phyloP scores from a whole-genome alignment of 2,113 vertebrate genomes.

The Mungos mungo region DNA sequence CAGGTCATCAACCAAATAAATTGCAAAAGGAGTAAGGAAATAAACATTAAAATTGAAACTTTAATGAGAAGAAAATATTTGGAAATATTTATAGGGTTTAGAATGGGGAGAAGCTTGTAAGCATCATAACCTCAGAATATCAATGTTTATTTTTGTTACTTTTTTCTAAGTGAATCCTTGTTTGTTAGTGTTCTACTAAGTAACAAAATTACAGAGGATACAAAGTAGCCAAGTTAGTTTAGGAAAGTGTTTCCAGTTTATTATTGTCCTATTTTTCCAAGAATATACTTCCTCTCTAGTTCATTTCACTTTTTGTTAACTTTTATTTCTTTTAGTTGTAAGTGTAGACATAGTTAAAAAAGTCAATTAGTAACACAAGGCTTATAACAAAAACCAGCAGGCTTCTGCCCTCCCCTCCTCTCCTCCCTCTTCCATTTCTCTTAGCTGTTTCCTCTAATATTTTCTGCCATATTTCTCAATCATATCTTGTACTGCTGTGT shows the following conservation, averaged over 20 bases:
- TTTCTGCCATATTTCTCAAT: background rate
- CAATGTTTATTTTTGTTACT: background rate
- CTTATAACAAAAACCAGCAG: background rate
- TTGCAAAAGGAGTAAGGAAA: constrained; percentile 4
- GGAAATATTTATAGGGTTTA: background rate
- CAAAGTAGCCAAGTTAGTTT: background rate
- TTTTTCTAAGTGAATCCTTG: constrained; percentile 31
- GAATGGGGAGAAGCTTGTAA: background rate
- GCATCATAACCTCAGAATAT: background rate
- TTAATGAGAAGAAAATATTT: background rate
- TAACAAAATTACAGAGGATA: background rate
- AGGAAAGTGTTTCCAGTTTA: background rate
- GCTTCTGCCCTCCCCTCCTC: background rate
- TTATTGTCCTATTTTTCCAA: background rate
- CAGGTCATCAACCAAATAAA: background rate
- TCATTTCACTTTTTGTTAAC: background rate
- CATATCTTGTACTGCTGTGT: background rate
- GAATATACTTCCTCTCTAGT: background rate
- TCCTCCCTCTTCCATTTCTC: background rate
- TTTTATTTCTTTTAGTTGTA: background rate
- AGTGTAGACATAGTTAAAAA: background rate
- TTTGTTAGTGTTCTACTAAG: constrained; percentile 10
- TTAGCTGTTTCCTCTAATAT: background rate
- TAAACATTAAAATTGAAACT: constrained; percentile 1
- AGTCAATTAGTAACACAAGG: background rate